Percentiles rank a stretch among this genome's conserved stretches.
phyloP scores from a whole-genome alignment of 2,797 vertebrate species.

The Urophycis tenuis region DNA sequence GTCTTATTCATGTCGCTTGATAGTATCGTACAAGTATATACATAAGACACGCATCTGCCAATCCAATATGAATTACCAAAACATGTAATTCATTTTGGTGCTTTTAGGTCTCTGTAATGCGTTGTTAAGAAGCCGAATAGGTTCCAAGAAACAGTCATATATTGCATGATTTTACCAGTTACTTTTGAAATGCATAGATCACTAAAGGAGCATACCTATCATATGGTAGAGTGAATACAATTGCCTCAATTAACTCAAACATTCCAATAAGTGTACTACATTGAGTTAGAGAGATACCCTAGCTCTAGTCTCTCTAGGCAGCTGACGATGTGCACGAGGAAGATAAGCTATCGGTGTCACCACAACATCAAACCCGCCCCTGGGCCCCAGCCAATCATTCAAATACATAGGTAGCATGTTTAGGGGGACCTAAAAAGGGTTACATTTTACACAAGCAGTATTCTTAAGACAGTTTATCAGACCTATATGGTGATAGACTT shows the following conservation, averaged over 20 bases:
- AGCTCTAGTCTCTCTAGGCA: background rate
- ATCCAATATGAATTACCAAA: background rate
- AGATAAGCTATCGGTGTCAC: conserved; percentile 61
- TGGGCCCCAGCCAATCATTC: background rate
- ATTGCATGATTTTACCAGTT: background rate
- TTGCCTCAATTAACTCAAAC: background rate
- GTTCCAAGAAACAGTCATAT: too few species aligned
- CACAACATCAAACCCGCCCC: background rate
- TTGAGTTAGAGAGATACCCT: background rate
- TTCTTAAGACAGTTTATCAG: background rate
- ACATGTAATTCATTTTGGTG: background rate
- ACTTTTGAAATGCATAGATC: too few species aligned
- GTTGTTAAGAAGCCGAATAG: background rate
- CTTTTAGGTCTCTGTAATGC: background rate
- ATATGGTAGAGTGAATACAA: background rate
- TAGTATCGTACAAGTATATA: too few species aligned
- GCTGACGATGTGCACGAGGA: conserved; percentile 30
- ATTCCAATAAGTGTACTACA: background rate
- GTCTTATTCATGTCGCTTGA: too few species aligned
- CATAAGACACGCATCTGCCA: background rate
- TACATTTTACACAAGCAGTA: background rate
- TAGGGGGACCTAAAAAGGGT: too few species aligned
- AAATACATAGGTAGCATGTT: background rate
- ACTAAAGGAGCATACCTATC: too few species aligned
- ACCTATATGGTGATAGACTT: too few species aligned